Conservation (phyloP, 2,113 vertebrate species). For the Delphinapterus leucas region DNA sequence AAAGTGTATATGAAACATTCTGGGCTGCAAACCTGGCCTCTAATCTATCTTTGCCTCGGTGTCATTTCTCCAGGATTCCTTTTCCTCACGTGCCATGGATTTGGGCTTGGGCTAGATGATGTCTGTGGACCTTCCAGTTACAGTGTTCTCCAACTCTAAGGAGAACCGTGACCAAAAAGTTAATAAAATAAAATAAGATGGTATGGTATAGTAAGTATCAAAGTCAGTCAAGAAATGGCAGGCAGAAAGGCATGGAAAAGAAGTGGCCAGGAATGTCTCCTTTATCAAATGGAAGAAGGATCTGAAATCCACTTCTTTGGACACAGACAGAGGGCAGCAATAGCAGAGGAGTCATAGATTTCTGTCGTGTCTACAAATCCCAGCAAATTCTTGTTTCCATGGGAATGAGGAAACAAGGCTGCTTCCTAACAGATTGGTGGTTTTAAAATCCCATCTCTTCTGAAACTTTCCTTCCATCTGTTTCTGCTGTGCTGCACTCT, state of each 20-base stretch:
- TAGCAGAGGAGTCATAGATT: not conserved
- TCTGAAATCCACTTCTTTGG: not conserved
- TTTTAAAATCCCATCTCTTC: slow-evolving; percentile 9
- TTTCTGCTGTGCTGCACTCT: not conserved
- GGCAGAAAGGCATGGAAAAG: not conserved
- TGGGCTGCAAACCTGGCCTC: not conserved
- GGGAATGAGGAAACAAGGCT: slow-evolving; percentile 32
- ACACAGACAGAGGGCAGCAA: not conserved
- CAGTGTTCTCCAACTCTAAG: not conserved
- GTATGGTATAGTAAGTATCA: not conserved
- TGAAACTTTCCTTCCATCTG: slow-evolving; percentile 10
- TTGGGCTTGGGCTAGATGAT: not conserved
- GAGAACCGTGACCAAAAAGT: not conserved
- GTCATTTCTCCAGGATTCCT: not conserved
- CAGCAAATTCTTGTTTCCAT: not conserved
- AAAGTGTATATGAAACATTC: not conserved
- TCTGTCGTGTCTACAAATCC: not conserved
- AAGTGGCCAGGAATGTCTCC: not conserved
- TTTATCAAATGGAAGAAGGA: not conserved
- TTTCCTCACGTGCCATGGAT: not conserved
- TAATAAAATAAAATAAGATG: not conserved
- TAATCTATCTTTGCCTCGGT: not conserved
- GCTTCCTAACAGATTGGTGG: not conserved
- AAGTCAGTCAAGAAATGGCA: not conserved
- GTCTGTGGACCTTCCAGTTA: not conserved